Evolutionary conservation across 2,888 invertebrate genomes (phyloP), one percentile per base, ranked within the genome.

Genomic region (Trilocha varians): DNA sequence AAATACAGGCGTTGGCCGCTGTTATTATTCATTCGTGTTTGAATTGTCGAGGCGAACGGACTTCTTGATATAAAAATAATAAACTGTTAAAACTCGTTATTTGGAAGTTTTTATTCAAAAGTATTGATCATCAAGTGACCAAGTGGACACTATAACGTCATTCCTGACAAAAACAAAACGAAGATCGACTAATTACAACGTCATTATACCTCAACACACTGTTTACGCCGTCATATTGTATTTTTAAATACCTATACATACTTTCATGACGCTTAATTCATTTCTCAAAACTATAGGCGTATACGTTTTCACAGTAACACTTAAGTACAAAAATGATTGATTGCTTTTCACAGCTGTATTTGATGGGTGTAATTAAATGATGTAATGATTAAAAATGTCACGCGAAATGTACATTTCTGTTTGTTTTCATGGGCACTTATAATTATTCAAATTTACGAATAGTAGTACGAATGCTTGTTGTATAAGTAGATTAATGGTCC

Each of bases 351-450:
- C 48, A 43, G 43, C 35, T 44, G 46, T 47, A 48, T 45, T 44
- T 39, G 43, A 41, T 39, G 46, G 38, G 45, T 45, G 43, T 59
- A 57, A 58, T 58, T 58, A 58, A 58, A 58, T 49, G 53, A 50
- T 45, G 53, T 55, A 56, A 55, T 57, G 57, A 59, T 59, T 59
- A 53, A 53, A 50, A 53, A 39, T 41, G 59, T 57, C 60, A 60
- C 60, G 60, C 60, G 44, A 60, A 52, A 51, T 38, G 47, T 47
- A 57, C 60, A 60, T 60, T 60, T 57, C 48, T 57, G 46, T 53
- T 43, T 49, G 44, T 49, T 46, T 50, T 47, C 51, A 43, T 47
- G 40, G 45, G 34, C 39, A 17, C 32, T 41, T 13, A 34, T 34
- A 36, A 39, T 38, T 44, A 45, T 14, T 39, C 36, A 25, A 36